Percentiles rank a stretch among this genome's conserved stretches.
Evolutionary conservation across 1,140 invertebrate genomes (phyloP).

Genomic region (Drosophila lacteicornis): DNA sequence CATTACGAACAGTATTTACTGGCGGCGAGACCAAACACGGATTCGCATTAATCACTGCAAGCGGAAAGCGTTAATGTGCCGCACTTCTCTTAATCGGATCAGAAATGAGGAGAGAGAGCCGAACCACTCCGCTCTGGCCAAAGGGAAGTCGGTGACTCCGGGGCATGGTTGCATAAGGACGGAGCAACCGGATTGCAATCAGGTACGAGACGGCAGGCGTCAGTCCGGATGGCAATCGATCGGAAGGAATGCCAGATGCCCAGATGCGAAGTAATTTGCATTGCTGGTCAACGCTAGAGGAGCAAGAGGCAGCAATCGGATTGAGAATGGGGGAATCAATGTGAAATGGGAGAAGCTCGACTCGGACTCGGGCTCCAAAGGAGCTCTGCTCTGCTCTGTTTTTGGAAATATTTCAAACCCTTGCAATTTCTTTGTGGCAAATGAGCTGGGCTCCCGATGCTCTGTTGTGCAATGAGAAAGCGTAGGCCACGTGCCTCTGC

Average conservation of each 20-base stretch:
- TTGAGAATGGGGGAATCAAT: constrained; percentile 5
- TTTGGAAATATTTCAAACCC: constrained; percentile 22
- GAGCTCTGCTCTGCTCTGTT: background rate
- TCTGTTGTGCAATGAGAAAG: too few species aligned
- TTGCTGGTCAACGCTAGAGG: constrained; percentile 8
- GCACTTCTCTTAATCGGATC: constrained; percentile 27
- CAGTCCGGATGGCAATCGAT: constrained; percentile 5
- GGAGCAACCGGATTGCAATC: background rate
- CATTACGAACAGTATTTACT: constrained; percentile 7
- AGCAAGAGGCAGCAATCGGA: constrained; percentile 9
- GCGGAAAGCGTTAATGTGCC: constrained; percentile 28
- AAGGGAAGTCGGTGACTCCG: background rate
- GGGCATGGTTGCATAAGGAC: background rate
- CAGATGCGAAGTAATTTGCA: constrained; percentile 29
- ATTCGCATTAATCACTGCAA: constrained; percentile 28
- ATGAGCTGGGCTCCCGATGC: background rate
- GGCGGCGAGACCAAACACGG: background rate
- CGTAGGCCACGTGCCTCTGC: background rate
- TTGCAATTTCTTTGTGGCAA: constrained; percentile 21
- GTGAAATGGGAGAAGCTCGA: background rate
- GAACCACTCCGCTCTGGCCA: background rate
- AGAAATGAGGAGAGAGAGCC: background rate
- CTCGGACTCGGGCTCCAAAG: constrained; percentile 6
- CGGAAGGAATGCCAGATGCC: constrained; percentile 43
- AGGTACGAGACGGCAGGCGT: background rate